phyloP scores from a whole-genome alignment of 2,113 vertebrate genomes.

The Odontesthes bonariensis region DNA sequence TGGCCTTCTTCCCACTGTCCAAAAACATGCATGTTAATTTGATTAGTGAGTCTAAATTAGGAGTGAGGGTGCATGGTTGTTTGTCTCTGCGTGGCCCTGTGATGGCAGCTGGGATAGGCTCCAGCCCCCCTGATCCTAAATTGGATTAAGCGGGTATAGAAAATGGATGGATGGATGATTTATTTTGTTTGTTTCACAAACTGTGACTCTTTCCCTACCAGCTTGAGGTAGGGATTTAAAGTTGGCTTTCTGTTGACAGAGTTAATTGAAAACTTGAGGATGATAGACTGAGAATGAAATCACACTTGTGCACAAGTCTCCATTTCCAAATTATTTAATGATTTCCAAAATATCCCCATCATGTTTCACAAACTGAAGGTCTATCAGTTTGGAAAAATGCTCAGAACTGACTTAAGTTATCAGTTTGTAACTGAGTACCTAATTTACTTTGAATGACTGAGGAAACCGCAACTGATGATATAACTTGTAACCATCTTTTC shows the following conservation, averaged over 20 bases:
- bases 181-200: constrained; percentile 1
- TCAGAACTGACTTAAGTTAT: constrained; percentile 16
- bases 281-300: constrained; percentile 8
- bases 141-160: too few relatives aligned
- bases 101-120: too few relatives aligned
- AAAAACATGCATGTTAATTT: too few relatives aligned
- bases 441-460: constrained; percentile 6
- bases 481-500: constrained; percentile 9
- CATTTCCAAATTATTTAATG: constrained; percentile 42
- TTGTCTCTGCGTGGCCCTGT: too few relatives aligned
- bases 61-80: too few relatives aligned
- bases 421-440: background rate
- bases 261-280: constrained; percentile 23
- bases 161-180: background rate
- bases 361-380: constrained; percentile 34
- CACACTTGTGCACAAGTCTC: constrained; percentile 17
- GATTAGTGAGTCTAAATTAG: too few relatives aligned
- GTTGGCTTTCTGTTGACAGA: constrained; percentile 26
- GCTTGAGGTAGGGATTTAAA: constrained; percentile 17
- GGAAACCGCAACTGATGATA: constrained; percentile 22
- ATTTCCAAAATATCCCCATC: constrained; percentile 21
- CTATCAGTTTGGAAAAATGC: constrained; percentile 16
- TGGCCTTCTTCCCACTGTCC: too few relatives aligned
- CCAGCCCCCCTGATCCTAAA: too few relatives aligned
- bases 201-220: background rate